Conservation (phyloP, 2,797 vertebrate species). For the Bradypodion pumilum region DNA sequence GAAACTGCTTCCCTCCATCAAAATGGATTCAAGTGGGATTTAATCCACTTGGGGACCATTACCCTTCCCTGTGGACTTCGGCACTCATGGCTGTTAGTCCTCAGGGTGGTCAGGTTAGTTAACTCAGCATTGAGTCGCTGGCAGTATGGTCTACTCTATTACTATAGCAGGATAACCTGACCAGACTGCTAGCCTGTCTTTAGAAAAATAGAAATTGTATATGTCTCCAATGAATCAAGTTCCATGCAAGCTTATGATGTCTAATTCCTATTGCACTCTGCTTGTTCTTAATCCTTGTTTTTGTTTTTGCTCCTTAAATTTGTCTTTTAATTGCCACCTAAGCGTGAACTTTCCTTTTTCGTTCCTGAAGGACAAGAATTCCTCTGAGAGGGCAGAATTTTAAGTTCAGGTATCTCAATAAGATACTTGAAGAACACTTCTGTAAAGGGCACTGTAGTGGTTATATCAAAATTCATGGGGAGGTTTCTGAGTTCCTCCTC, state of each 20-base stretch:
- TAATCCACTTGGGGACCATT: too few species aligned
- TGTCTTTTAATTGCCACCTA: background rate
- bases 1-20: too few species aligned
- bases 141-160: too few species aligned
- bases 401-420: slow-evolving; percentile 13
- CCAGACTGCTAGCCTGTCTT: background rate
- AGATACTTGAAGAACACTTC: slow-evolving; percentile 13
- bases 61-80: too few species aligned
- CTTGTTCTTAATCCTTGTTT: background rate
- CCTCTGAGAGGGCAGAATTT: background rate
- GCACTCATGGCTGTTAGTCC: too few species aligned
- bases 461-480: slow-evolving; percentile 19
- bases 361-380: background rate
- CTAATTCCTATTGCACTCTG: background rate
- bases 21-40: too few species aligned
- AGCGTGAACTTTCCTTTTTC: background rate
- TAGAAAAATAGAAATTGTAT: too few species aligned
- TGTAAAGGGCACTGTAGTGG: slow-evolving; percentile 8
- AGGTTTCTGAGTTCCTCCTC: slow-evolving; percentile 29
- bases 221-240: too few species aligned
- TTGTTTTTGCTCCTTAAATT: too few species aligned
- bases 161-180: too few species aligned
- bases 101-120: too few species aligned
- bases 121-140: too few species aligned
- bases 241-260: background rate